These are phyloP conservation scores for Agrotis ipsilon DNA, from an alignment of 2,888 invertebrate species.

Conservation along the genomic window DNA sequence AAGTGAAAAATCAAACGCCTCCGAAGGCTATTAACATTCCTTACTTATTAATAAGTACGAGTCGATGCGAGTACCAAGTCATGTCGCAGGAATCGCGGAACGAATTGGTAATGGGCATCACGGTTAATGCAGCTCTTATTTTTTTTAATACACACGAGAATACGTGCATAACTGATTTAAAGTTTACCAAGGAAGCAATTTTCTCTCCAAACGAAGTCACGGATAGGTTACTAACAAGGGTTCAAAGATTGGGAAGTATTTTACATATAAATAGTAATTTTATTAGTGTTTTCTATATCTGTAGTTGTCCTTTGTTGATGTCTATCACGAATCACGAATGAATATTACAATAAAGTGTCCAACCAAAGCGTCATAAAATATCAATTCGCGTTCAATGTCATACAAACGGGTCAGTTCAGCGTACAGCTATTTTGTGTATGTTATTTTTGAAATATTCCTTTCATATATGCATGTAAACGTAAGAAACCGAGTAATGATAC, in stretches of 20 bases:
- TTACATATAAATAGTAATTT: conserved; percentile 15
- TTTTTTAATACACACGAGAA: conserved; percentile 31
- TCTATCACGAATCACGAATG: conserved; percentile 43
- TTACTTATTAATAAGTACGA: conserved; percentile 77
- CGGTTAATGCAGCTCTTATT: conserved; percentile 50
- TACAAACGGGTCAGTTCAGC: conserved; percentile 45
- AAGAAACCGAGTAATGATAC: conserved; percentile 6
- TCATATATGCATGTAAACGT: conserved; percentile 8
- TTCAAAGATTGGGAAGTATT: conserved; percentile 15
- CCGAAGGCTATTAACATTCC: conserved; percentile 80
- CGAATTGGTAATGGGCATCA: conserved; percentile 68
- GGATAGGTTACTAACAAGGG: conserved; percentile 5
- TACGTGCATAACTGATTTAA: conserved; percentile 32
- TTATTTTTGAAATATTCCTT: conserved; percentile 48
- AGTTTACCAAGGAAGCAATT: conserved; percentile 14
- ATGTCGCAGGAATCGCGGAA: conserved; percentile 75
- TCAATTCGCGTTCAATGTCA: conserved; percentile 63
- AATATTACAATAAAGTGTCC: conserved; percentile 49
- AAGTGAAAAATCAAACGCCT: conserved; percentile 79
- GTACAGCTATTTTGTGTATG: conserved; percentile 33
- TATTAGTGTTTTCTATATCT: conserved; percentile 23
- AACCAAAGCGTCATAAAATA: conserved; percentile 50
- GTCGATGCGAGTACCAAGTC: conserved; percentile 68
- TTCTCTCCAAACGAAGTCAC: conserved; percentile 16
- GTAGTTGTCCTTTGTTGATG: conserved; percentile 36